These are phyloP conservation scores for Cirrhinus mrigala DNA, from an alignment of 2,797 vertebrate species.

Conservation along the genomic window DNA sequence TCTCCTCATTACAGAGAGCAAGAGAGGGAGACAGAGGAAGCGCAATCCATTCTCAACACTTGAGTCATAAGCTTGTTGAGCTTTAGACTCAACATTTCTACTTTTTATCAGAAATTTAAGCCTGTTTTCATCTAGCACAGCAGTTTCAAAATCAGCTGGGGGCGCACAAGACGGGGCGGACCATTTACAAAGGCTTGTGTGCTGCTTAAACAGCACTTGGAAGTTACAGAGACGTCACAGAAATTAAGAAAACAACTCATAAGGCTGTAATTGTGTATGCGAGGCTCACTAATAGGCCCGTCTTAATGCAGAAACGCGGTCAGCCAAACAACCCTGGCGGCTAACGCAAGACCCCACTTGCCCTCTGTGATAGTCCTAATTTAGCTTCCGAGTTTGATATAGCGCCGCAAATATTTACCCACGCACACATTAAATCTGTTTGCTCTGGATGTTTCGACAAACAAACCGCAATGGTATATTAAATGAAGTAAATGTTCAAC, in stretches of 20 bases:
- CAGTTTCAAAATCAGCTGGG: slow-evolving; percentile 66
- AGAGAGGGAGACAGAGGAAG: slow-evolving; percentile 36
- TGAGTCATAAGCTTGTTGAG: slow-evolving; percentile 60
- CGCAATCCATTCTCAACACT: slow-evolving; percentile 61
- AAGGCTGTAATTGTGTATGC: slow-evolving; percentile 34
- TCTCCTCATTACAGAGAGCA: slow-evolving; percentile 52
- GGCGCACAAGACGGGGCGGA: slow-evolving; percentile 49
- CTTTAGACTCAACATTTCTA: slow-evolving; percentile 62
- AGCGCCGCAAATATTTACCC: slow-evolving; percentile 81
- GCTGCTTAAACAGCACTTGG: slow-evolving; percentile 62
- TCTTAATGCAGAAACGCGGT: slow-evolving; percentile 72
- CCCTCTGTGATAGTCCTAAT: slow-evolving; percentile 79
- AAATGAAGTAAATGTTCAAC: slow-evolving; percentile 82
- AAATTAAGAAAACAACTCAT: slow-evolving; percentile 56
- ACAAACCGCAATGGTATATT: slow-evolving; percentile 80
- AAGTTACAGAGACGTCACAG: slow-evolving; percentile 68
- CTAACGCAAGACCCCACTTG: slow-evolving; percentile 78
- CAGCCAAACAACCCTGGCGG: slow-evolving; percentile 75
- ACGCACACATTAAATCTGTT: slow-evolving; percentile 76
- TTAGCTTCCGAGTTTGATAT: slow-evolving; percentile 80
- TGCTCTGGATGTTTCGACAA: slow-evolving; percentile 76
- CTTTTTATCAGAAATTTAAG: slow-evolving; percentile 54
- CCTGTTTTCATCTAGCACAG: slow-evolving; percentile 68
- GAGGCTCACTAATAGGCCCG: slow-evolving; percentile 73
- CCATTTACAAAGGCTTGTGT: slow-evolving; percentile 67